Conservation (phyloP, 2,888 invertebrate species). For the Steromphala cineraria region DNA sequence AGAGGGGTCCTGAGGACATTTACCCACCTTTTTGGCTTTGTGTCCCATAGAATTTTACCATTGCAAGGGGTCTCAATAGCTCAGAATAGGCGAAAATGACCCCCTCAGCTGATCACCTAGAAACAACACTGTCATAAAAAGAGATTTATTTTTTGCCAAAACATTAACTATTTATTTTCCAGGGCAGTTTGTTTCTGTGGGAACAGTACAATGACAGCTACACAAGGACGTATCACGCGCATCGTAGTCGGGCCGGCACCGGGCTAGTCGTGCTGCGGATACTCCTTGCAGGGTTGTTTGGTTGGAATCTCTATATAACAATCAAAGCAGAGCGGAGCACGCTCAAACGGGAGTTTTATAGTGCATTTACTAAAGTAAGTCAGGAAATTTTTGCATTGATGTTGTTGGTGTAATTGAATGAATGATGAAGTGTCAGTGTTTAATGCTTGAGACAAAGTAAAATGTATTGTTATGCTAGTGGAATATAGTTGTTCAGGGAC, state of each 20-base stretch:
- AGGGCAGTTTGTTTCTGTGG: slow-evolving; percentile 70
- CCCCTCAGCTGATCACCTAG: too few species aligned
- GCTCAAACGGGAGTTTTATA: slow-evolving; percentile 69
- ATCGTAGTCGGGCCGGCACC: slow-evolving; percentile 64
- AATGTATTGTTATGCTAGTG: too few species aligned
- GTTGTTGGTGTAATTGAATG: neutral
- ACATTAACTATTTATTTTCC: slow-evolving; percentile 15
- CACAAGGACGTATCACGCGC: slow-evolving; percentile 66
- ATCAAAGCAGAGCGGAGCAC: slow-evolving; percentile 64
- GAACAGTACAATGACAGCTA: slow-evolving; percentile 69
- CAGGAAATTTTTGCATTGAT: neutral
- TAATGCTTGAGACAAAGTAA: neutral
- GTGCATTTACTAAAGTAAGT: slow-evolving; percentile 68
- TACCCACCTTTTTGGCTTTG: too few species aligned
- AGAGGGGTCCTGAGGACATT: too few species aligned
- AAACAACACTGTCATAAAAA: too few species aligned
- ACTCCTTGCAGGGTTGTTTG: slow-evolving; percentile 66
- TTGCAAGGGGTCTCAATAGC: too few species aligned
- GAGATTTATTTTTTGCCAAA: too few species aligned
- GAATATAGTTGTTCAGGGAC: too few species aligned
- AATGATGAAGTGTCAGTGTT: neutral
- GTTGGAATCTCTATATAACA: slow-evolving; percentile 62
- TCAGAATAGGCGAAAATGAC: too few species aligned
- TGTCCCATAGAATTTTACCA: too few species aligned
- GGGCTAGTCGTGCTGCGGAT: slow-evolving; percentile 64